These are phyloP conservation scores for Tenualosa thibaudeaui DNA, from an alignment of 2,797 vertebrate species.

Conservation along the genomic window DNA sequence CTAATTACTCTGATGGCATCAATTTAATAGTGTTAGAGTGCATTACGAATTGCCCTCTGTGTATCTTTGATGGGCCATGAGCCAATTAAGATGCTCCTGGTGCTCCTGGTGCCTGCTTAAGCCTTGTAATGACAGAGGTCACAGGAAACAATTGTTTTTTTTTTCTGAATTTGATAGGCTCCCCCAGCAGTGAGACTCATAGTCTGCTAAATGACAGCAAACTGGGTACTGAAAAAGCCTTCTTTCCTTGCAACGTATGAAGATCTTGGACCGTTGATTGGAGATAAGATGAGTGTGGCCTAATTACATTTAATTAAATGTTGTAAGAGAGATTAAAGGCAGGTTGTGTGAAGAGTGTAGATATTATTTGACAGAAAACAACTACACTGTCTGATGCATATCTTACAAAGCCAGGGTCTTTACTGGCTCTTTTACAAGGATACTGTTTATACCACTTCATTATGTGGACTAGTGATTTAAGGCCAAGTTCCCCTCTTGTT, in stretches of 20 bases:
- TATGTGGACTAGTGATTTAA: neutral
- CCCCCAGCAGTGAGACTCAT: neutral
- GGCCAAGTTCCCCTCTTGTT: neutral
- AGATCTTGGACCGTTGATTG: slow-evolving; percentile 58
- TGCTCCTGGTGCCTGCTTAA: slow-evolving; percentile 73
- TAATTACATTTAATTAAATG: slow-evolving; percentile 69
- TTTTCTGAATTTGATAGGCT: slow-evolving; percentile 20
- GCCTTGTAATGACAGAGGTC: slow-evolving; percentile 76
- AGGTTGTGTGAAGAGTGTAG: neutral
- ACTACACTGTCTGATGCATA: neutral
- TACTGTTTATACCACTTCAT: neutral
- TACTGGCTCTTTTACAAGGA: neutral
- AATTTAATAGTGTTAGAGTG: slow-evolving; percentile 38
- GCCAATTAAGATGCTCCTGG: slow-evolving; percentile 77
- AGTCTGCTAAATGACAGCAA: neutral
- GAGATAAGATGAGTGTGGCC: slow-evolving; percentile 64
- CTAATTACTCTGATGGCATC: slow-evolving; percentile 22
- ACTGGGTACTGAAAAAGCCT: neutral
- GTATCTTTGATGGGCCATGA: slow-evolving; percentile 78
- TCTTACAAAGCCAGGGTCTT: neutral
- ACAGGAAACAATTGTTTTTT: slow-evolving; percentile 55
- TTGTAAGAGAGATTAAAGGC: slow-evolving; percentile 65
- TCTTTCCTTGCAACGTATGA: neutral
- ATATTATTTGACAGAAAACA: neutral
- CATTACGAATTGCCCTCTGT: slow-evolving; percentile 57